phyloP scores from a whole-genome alignment of 2,888 invertebrate genomes.

The Conus canariensis region DNA sequence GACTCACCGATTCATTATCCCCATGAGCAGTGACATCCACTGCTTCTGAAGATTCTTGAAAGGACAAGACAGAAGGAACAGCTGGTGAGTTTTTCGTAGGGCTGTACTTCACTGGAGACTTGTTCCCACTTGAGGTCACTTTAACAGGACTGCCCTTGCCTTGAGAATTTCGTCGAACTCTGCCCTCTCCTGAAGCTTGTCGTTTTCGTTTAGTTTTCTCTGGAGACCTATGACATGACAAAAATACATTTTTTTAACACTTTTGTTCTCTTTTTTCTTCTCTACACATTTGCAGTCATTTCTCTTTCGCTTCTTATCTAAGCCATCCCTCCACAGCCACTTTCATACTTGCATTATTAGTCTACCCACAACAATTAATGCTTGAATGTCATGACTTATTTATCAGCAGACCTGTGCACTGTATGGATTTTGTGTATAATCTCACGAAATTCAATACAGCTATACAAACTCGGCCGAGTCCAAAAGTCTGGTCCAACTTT shows the following conservation, averaged over 20 bases:
- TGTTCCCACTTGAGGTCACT: conserved; percentile 4
- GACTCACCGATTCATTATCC: conserved; percentile 3
- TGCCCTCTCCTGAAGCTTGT: conserved; percentile 36
- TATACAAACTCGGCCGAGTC: no score
- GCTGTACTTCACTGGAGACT: conserved; percentile 32
- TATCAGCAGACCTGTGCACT: no score
- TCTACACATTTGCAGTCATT: no score
- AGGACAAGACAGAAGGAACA: background rate
- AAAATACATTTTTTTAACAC: background rate
- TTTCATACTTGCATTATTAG: no score
- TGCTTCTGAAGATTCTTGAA: background rate
- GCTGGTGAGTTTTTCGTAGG: conserved; percentile 15
- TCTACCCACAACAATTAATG: no score
- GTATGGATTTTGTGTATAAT: no score
- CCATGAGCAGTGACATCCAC: conserved; percentile 25
- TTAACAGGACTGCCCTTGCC: conserved; percentile 41
- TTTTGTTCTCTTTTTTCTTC: no score
- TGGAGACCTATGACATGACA: conserved; percentile 11
- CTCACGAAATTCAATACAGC: no score
- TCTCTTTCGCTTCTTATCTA: no score
- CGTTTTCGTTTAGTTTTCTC: conserved; percentile 42
- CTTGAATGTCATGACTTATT: no score
- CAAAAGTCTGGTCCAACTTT: no score
- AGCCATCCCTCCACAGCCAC: no score
- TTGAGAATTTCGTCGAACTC: conserved; percentile 39